These are phyloP conservation scores for Pantala flavescens DNA, from an alignment of 1,140 invertebrate genomes.

Conservation along the genomic window DNA sequence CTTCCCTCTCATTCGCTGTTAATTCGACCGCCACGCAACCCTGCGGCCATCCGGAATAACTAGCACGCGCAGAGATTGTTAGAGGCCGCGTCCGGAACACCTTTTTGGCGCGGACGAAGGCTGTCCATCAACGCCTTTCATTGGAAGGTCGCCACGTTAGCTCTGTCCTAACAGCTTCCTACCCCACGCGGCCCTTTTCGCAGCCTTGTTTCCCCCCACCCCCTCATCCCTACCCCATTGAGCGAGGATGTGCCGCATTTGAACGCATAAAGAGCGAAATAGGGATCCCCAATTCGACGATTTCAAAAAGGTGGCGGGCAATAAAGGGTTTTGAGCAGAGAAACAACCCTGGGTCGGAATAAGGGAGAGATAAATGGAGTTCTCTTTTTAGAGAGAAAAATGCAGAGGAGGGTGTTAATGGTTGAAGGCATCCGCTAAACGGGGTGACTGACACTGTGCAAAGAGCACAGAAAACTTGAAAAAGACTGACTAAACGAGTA, in stretches of 20 bases:
- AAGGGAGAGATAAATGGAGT: too few species aligned
- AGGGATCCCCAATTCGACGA: background rate
- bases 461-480: too few species aligned
- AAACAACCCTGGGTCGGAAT: background rate
- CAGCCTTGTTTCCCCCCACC: too few species aligned
- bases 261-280: background rate
- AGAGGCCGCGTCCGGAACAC: background rate
- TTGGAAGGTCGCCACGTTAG: constrained; percentile 2
- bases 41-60: background rate
- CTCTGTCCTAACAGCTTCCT: background rate
- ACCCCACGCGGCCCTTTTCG: too few species aligned
- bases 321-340: background rate
- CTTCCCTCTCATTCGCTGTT: too few species aligned
- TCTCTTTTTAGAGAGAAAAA: too few species aligned
- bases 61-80: background rate
- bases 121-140: constrained; percentile 4
- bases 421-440: too few species aligned
- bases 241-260: background rate
- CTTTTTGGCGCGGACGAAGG: background rate
- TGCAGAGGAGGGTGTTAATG: too few species aligned
- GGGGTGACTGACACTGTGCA: too few species aligned
- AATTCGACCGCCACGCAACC: background rate
- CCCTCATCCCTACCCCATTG: background rate
- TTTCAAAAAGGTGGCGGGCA: background rate
- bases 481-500: too few species aligned